phyloP scores from a whole-genome alignment of 1,140 invertebrate genomes.

The Trinorchestia longiramus region DNA sequence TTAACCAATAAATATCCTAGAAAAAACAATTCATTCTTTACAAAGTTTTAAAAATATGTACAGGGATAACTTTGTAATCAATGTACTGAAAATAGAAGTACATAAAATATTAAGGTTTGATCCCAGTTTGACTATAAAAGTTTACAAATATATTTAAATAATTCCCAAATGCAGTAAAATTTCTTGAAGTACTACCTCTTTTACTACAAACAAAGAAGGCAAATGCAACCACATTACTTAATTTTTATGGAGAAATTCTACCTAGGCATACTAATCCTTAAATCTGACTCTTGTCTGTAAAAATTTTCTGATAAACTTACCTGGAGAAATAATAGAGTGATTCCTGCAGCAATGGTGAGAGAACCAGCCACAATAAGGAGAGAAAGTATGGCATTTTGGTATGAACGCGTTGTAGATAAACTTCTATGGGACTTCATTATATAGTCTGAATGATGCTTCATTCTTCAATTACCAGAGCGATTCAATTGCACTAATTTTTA shows the following conservation, averaged over 20 bases:
- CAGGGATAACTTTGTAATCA: too few relatives aligned
- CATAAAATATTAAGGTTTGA: too few relatives aligned
- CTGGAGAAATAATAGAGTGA: not conserved
- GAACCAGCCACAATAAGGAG: slow-evolving; percentile 15
- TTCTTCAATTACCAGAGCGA: not conserved
- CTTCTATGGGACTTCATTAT: slow-evolving; percentile 2
- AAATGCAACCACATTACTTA: not conserved
- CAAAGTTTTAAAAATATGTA: too few relatives aligned
- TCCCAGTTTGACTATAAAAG: too few relatives aligned
- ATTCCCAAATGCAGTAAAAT: not conserved
- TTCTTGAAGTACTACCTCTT: not conserved
- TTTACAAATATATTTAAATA: not conserved
- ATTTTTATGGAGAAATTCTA: not conserved
- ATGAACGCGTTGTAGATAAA: not conserved
- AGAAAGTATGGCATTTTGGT: slow-evolving; percentile 9
- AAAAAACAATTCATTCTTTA: too few relatives aligned
- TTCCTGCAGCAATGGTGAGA: not conserved
- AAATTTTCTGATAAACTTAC: not conserved
- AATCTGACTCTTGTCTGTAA: not conserved
- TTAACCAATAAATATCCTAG: too few relatives aligned
- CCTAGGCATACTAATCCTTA: not conserved
- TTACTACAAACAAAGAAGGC: not conserved
- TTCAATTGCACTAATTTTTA: too few relatives aligned
- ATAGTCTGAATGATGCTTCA: not conserved
- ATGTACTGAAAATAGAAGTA: too few relatives aligned